Base-by-base conservation (phyloP, 1,140 invertebrate species). In the Drosophila ficusphila region DNA sequence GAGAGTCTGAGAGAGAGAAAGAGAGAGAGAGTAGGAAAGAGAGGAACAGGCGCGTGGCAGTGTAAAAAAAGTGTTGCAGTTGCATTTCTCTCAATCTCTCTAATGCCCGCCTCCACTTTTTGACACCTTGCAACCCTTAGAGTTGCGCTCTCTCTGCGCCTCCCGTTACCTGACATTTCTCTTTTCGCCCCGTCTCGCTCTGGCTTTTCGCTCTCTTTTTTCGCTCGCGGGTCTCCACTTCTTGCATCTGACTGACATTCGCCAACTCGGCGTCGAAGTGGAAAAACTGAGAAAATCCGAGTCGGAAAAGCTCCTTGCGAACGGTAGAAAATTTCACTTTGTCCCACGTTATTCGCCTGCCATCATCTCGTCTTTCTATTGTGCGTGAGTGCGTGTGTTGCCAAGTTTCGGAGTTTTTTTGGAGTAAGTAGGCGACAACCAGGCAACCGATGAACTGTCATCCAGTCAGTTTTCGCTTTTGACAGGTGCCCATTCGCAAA, bases 231-330 rank as follows among this genome's bases (percentile, higher is more conserved):
- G 69, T 83, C 78, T 77, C 81, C 79, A 79, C 76, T 83, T 85
- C 79, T 79, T 86, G 70, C 70, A 85, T 85, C 86, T 71, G 71
- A 83, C 76, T 74, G 67, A 86, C 79, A 85, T 75, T 83, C 79
- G 79, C 79, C 79, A 78, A 69, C 69, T 65, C 76, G 76, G 71
- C 76, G 76, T 72, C 76, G 76, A 58, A 51, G 54, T 58, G 77
- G 61, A 49, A 69, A 49, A 68, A 69, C 33, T 69, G 7, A 54
- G 44, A 49, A 69, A 49, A 68, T 57, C 27, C 47, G 14, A 68
- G 52, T 39, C 53, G 18, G 54, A 58, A 48, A 61, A 60, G 53
- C 76, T 71, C 67, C 75, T 58, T 65, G 56, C 25, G 18, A 56
- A 48, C 41, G 39, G 38, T 9, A 53, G 36, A 46, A 71, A 49